Evolutionary conservation across 2,113 vertebrate genomes (phyloP), one percentile per base, ranked within the genome.

Genomic region (Lucifuga dentata): DNA sequence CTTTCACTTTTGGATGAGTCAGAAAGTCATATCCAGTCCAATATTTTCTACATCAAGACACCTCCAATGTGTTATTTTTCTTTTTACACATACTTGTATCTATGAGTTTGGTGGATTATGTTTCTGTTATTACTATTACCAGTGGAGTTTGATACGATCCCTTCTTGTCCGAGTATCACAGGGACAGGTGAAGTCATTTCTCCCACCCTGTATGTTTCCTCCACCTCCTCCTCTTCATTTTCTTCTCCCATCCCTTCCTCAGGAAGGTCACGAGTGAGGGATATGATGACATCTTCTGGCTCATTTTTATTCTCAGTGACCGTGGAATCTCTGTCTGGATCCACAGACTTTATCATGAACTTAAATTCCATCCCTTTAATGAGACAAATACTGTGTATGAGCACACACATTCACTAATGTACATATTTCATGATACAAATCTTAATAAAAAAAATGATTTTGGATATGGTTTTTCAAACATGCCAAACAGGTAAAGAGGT

Each of bases 271-370:
- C 1, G 52, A 4, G 38, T 23, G 17, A 40, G 6, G 8, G 74
- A 59, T 2, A 13, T 38, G 19, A 33, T 60, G 5, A 69, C 23
- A 1, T 56, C 67, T 8, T 75, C 75, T 17, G 52, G 55, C 8
- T n/a, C 3, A 1, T 60, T 74, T 61, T 68, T 69, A 16, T 1
- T 39, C 3, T 33, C 56, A n/a, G 21, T 39, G 39, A 78, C 61
- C 45, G 81, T 16, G 16, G 33, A 72, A 13, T 76, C 70, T 67
- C 45, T 80, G 51, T 88, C 91, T 23, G 89, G 83, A 63, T 92
- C 92, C 85, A 86, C 5, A 15, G 92, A 82, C 68, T 86, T 90
- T 16, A 92, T 88, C 5, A 92, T 79, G n/a, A 90, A 63, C 53
- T 86, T 89, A 69, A 90, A 88, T 50, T 91, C 90, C 70, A 89